Base-by-base conservation (phyloP, 2,113 vertebrate species). In the Alligator sinensis region DNA sequence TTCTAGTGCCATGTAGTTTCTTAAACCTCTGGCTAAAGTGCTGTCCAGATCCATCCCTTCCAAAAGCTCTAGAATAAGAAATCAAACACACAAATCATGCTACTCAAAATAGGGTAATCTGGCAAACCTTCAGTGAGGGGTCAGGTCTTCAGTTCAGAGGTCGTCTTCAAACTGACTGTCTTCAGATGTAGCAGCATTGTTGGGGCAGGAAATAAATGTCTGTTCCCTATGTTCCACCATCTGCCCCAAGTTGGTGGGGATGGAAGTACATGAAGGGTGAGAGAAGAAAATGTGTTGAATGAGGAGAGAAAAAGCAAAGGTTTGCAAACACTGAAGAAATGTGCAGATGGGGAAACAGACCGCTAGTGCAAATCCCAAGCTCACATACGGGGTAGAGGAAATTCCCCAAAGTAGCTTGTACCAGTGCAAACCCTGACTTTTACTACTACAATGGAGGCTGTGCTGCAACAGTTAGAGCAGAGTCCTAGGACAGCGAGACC, bases 11-110 rank as follows among this genome's bases (percentile, higher is more conserved):
- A 47, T 2, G 55, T 19, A 4, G 6, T 62, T 96, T 72, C 80
- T 70, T 9, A 12, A 58, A 47, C 47, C 47, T 47, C 47, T 47
- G 47, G 18, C 7, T 16, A 7, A 61, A 18, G 25, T 25, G 22
- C 11, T 12, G 82, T 82, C 55, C 77, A 82, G 1, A 28, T 21
- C 59, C 47, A 81, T 0, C 28, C 87, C 25, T 85, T 60, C 58
- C 64, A n/a, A 4, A 28, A n/a, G 3, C 3, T 0, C 0, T 1
- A 1, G 82, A 22, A 68, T 3, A 21, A 25, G 74, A 62, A 82
- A 58, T 6, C 11, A 81, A 47, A 47, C 47, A 47, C 6, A 47
- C 47, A 47, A 47, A 47, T 47, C 47, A 47, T 47, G 47, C 47
- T 47, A 47, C 47, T 47, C 47, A 47, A 88, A 54, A 21, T 58